phyloP scores from a whole-genome alignment of 1,140 invertebrate genomes.

The Procambarus virginalis region DNA sequence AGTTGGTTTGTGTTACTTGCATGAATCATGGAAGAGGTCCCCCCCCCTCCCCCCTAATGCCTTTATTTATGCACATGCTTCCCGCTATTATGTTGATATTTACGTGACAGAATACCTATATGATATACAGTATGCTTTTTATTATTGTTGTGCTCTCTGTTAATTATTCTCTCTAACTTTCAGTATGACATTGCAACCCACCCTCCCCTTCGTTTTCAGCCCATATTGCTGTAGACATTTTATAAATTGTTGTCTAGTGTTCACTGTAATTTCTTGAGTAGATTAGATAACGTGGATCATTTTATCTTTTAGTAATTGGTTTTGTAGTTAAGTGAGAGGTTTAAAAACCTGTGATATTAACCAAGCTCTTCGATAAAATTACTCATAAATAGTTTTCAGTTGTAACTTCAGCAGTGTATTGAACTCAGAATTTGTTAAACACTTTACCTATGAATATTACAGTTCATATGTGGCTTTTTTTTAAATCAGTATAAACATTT shows the following conservation, averaged over 20 bases:
- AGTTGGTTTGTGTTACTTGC: constrained; percentile 25
- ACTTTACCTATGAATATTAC: too few relatives aligned
- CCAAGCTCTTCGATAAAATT: too few relatives aligned
- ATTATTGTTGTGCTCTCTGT: neutral
- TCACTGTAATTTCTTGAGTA: neutral
- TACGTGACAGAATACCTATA: neutral
- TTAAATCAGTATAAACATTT: too few relatives aligned
- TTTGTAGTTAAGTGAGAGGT: too few relatives aligned
- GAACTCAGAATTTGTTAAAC: too few relatives aligned
- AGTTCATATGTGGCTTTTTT: too few relatives aligned
- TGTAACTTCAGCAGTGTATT: too few relatives aligned
- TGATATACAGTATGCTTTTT: neutral
- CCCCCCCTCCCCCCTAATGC: neutral
- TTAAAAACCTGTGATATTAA: too few relatives aligned
- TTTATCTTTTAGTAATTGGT: too few relatives aligned
- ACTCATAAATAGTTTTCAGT: too few relatives aligned
- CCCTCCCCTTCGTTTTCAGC: neutral
- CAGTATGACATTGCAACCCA: neutral
- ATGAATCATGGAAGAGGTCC: constrained; percentile 12
- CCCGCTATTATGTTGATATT: constrained; percentile 22
- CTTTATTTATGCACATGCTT: constrained; percentile 52
- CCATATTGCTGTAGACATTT: neutral
- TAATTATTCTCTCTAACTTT: neutral
- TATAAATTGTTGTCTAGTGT: too few relatives aligned
- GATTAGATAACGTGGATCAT: neutral